phyloP scores from a whole-genome alignment of 2,888 invertebrate species.

The Chydorus sphaericus region DNA sequence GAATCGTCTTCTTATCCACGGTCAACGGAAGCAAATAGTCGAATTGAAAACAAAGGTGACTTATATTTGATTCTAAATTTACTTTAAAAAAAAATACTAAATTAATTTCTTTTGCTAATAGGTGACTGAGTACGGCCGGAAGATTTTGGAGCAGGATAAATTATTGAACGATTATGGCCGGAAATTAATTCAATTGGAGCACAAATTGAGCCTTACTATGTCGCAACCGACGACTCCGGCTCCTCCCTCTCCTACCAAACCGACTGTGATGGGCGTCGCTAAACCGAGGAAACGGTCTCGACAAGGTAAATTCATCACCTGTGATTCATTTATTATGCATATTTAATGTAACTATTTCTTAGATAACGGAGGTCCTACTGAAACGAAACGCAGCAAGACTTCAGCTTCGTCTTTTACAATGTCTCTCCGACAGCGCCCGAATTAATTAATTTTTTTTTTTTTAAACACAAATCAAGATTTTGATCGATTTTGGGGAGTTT shows the following conservation, averaged over 20 bases:
- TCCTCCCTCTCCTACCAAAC: too few relatives aligned
- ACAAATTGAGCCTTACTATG: not conserved
- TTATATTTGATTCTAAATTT: not conserved
- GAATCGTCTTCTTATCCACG: not conserved
- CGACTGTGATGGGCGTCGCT: too few relatives aligned
- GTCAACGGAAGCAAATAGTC: constrained; percentile 21
- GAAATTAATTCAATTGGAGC: constrained; percentile 21
- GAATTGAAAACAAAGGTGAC: constrained; percentile 15
- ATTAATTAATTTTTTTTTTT: too few relatives aligned
- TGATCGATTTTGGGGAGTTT: too few relatives aligned
- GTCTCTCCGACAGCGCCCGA: too few relatives aligned
- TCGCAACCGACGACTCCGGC: not conserved
- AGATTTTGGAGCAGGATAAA: constrained; percentile 22
- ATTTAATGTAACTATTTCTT: too few relatives aligned
- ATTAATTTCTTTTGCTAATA: not conserved
- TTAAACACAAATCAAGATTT: too few relatives aligned
- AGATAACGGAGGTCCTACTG: too few relatives aligned
- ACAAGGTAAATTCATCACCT: not conserved
- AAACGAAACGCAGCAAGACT: too few relatives aligned
- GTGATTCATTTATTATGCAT: not conserved
- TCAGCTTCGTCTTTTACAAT: not conserved
- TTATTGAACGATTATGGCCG: constrained; percentile 22
- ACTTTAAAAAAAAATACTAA: not conserved
- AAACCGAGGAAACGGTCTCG: not conserved
- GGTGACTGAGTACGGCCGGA: constrained; percentile 22